These are phyloP conservation scores for Saguinus imperator DNA, from an alignment of 2,113 vertebrate genomes.

Conservation along the genomic window DNA sequence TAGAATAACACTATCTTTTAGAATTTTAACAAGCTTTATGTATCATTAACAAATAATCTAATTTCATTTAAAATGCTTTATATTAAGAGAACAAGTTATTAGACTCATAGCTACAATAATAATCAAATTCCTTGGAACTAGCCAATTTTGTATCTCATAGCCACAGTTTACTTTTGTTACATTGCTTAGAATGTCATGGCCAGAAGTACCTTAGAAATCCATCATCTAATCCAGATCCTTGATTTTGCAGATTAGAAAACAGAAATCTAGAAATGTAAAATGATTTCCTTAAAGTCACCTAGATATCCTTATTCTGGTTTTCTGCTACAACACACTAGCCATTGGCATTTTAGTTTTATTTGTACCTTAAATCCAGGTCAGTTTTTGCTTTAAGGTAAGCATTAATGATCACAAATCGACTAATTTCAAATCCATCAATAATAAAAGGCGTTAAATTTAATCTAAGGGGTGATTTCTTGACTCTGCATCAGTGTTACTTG, in stretches of 20 bases:
- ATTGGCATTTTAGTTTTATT: background rate
- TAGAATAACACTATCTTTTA: background rate
- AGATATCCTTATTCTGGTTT: background rate
- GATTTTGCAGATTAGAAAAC: conserved; percentile 7
- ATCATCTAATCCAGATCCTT: background rate
- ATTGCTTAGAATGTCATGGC: background rate
- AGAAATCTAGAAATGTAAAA: background rate
- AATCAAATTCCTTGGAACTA: background rate
- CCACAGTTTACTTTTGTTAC: background rate
- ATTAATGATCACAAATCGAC: background rate
- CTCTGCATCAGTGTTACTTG: background rate
- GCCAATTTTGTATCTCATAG: background rate
- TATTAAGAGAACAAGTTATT: background rate
- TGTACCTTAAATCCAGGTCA: background rate
- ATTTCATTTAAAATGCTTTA: background rate
- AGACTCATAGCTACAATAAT: background rate
- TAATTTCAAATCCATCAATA: conserved; percentile 32
- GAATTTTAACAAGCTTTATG: background rate
- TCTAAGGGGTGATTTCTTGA: background rate
- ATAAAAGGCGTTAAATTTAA: background rate
- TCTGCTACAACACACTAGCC: background rate
- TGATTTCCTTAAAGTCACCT: background rate
- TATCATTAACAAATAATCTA: background rate
- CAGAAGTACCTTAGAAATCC: background rate
- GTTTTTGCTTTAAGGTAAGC: background rate